These are phyloP conservation scores for Drosophila longiperda DNA, from an alignment of 2,888 invertebrate genomes.

Conservation along the genomic window DNA sequence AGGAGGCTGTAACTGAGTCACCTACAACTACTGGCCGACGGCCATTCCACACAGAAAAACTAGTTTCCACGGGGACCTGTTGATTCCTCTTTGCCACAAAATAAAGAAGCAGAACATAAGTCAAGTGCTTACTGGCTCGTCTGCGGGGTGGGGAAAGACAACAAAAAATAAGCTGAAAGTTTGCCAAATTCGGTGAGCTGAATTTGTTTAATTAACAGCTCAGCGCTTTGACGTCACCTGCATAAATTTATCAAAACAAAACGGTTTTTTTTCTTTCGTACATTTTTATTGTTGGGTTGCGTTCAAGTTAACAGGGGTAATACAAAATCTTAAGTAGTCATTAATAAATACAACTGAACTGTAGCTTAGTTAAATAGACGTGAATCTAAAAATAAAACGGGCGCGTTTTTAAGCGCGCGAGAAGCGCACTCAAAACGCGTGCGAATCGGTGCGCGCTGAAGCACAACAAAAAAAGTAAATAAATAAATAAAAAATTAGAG, in stretches of 20 bases:
- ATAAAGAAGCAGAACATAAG: slow-evolving; percentile 1
- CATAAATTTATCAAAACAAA: slow-evolving; percentile 61
- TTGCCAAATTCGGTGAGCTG: slow-evolving; percentile 58
- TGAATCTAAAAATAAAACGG: slow-evolving; percentile 38
- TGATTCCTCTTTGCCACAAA: slow-evolving; percentile 9
- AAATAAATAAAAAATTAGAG: not conserved
- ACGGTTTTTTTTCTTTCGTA: slow-evolving; percentile 25
- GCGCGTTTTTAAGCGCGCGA: slow-evolving; percentile 36
- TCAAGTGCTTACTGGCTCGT: slow-evolving; percentile 31
- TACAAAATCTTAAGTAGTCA: slow-evolving; percentile 66
- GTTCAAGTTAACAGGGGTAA: slow-evolving; percentile 63
- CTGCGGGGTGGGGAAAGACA: slow-evolving; percentile 1
- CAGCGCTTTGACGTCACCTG: slow-evolving; percentile 69
- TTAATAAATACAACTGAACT: slow-evolving; percentile 74
- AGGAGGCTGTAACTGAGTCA: slow-evolving; percentile 52
- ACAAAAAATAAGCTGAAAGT: slow-evolving; percentile 22
- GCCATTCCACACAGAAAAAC: slow-evolving; percentile 27
- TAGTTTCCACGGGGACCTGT: slow-evolving; percentile 34
- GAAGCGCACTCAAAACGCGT: slow-evolving; percentile 40
- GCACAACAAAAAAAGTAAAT: slow-evolving; percentile 15
- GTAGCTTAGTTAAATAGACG: slow-evolving; percentile 61
- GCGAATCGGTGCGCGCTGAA: slow-evolving; percentile 27
- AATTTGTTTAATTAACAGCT: slow-evolving; percentile 69
- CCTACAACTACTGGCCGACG: slow-evolving; percentile 59
- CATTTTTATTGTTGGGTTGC: slow-evolving; percentile 22